Evolutionary conservation across 2,113 vertebrate species (phyloP).

Genomic region (Etia nguti): DNA sequence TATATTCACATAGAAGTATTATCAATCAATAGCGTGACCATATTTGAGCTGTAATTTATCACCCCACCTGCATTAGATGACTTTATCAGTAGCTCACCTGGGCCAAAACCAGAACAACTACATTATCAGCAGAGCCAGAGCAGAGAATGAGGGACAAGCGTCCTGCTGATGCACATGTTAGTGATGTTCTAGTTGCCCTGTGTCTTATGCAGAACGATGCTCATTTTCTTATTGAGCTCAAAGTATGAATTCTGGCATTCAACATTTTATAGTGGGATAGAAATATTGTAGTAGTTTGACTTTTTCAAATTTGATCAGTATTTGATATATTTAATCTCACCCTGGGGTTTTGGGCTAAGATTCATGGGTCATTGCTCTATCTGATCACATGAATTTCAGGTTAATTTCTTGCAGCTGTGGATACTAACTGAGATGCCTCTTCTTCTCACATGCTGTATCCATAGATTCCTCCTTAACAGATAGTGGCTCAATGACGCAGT

Average conservation of each 20-base stretch:
- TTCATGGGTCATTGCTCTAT: background rate
- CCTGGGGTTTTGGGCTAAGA: background rate
- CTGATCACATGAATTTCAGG: background rate
- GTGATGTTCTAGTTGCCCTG: background rate
- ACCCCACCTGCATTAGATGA: background rate
- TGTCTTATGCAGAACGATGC: background rate
- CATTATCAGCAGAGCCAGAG: background rate
- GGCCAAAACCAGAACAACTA: background rate
- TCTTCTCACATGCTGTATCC: conserved; percentile 30
- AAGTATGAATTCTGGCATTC: background rate
- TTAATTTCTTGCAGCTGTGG: background rate
- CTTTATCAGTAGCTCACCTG: background rate
- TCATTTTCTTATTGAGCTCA: background rate
- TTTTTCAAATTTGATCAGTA: background rate
- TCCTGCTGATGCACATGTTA: background rate
- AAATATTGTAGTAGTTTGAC: background rate
- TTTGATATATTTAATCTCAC: too few species aligned
- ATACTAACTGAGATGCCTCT: background rate
- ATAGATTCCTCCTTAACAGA: conserved; percentile 93
- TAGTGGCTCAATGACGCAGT: conserved; percentile 87
- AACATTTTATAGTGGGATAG: background rate
- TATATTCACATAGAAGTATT: background rate
- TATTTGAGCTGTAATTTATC: background rate
- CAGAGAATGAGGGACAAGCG: background rate
- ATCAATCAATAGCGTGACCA: background rate